phyloP scores from a whole-genome alignment of 2,797 vertebrate species.

The Spea hammondii region DNA sequence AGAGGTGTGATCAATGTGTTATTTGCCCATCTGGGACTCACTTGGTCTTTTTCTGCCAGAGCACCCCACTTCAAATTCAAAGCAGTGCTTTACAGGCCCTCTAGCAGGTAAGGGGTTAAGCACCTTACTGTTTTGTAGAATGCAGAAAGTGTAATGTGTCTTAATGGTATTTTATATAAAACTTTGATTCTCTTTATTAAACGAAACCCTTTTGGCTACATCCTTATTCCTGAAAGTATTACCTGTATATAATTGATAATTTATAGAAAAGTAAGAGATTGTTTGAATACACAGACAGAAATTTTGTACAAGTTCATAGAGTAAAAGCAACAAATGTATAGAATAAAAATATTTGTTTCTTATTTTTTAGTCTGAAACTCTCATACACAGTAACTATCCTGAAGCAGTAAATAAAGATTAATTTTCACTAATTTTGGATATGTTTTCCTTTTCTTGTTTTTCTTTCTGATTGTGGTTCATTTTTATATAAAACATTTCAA shows the following conservation, averaged over 20 bases:
- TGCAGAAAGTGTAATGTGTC: conserved; percentile 60
- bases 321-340: conserved; percentile 55
- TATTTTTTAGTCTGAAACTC: conserved; percentile 63
- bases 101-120: conserved; percentile 31
- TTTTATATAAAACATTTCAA: background rate
- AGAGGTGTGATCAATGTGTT: too few species aligned
- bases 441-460: background rate
- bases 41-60: background rate
- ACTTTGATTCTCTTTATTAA: conserved; percentile 51
- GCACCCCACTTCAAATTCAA: conserved; percentile 5
- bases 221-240: conserved; percentile 63
- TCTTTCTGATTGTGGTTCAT: background rate
- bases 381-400: conserved; percentile 53
- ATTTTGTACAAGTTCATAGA: conserved; percentile 42
- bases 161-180: conserved; percentile 62
- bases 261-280: conserved; percentile 60
- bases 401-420: conserved; percentile 70
- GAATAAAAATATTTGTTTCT: conserved; percentile 66
- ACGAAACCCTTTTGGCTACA: conserved; percentile 51
- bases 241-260: conserved; percentile 63
- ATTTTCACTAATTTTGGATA: conserved; percentile 61
- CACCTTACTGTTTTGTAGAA: conserved; percentile 58
- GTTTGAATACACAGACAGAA: conserved; percentile 26
- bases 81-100: conserved; percentile 14
- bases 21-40: too few species aligned